Evolutionary conservation across 2,888 invertebrate species (phyloP).

Genomic region (Drosophila prostipennis): DNA sequence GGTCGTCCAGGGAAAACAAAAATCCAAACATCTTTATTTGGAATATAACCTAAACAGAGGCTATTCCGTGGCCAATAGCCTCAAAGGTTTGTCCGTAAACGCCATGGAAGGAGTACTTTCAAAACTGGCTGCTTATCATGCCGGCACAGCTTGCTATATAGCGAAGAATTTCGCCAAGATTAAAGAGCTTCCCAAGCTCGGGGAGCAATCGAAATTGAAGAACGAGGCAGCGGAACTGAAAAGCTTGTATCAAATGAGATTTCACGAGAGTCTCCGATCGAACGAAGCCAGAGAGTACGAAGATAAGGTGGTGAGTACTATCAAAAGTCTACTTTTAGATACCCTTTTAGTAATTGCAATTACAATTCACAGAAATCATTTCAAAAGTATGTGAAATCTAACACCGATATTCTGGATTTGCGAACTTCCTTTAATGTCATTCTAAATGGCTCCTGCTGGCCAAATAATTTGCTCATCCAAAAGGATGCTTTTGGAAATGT

Average conservation of each 20-base stretch:
- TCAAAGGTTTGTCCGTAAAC: constrained; percentile 63
- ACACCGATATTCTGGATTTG: constrained; percentile 6
- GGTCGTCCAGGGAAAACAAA: constrained; percentile 29
- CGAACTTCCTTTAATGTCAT: constrained; percentile 66
- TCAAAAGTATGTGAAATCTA: constrained; percentile 36
- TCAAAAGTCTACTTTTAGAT: neutral
- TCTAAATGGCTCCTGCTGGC: constrained; percentile 72
- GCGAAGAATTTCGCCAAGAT: constrained; percentile 26
- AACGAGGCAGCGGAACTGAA: constrained; percentile 16
- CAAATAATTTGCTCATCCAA: constrained; percentile 73
- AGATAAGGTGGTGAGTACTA: constrained; percentile 67
- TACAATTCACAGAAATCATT: constrained; percentile 52
- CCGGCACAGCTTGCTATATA: constrained; percentile 70
- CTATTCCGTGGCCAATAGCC: constrained; percentile 60
- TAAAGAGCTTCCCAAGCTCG: constrained; percentile 31
- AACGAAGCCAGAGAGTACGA: constrained; percentile 55
- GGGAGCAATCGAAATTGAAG: neutral
- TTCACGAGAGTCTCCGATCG: constrained; percentile 58
- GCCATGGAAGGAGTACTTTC: constrained; percentile 66
- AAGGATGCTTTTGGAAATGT: constrained; percentile 64
- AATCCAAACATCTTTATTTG: constrained; percentile 54
- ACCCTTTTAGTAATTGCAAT: neutral
- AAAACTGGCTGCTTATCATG: constrained; percentile 80
- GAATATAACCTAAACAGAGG: constrained; percentile 68
- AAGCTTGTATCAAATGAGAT: constrained; percentile 44